A percentile compares a stretch with the other conserved stretches of the same genome.
Conservation (phyloP, 2,888 invertebrate species). For the Philereme vetulata region DNA sequence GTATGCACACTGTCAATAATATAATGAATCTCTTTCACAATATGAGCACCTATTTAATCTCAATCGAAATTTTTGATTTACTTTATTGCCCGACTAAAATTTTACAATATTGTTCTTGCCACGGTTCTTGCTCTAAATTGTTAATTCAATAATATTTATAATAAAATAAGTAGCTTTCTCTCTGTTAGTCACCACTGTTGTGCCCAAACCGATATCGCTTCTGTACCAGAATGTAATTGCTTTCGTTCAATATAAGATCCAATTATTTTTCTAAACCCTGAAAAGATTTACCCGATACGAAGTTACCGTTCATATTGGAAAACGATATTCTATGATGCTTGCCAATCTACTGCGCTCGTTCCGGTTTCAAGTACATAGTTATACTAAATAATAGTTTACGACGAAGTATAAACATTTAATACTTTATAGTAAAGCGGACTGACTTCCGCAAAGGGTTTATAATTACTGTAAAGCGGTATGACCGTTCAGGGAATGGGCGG, state of each 20-base stretch:
- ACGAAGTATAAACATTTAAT: conserved; percentile 21
- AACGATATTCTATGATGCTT: conserved; percentile 66
- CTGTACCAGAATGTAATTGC: conserved; percentile 74
- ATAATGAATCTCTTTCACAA: too few species aligned
- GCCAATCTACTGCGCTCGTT: conserved; percentile 39
- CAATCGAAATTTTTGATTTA: too few species aligned
- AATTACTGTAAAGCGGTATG: too few species aligned
- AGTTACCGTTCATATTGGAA: conserved; percentile 57
- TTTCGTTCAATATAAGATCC: conserved; percentile 74
- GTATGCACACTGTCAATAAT: too few species aligned
- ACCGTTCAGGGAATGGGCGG: too few species aligned
- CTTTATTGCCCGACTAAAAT: too few species aligned
- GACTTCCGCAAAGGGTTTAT: neutral
- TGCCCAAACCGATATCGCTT: conserved; percentile 65
- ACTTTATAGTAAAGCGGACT: conserved; percentile 2
- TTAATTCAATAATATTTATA: too few species aligned
- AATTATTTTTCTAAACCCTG: conserved; percentile 79
- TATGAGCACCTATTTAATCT: too few species aligned
- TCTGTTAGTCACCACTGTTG: conserved; percentile 3
- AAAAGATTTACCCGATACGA: conserved; percentile 50
- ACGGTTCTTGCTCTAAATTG: too few species aligned
- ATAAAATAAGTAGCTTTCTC: conserved; percentile 3
- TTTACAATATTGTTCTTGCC: too few species aligned
- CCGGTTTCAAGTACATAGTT: conserved; percentile 30
- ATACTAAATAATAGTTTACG: conserved; percentile 33